These are phyloP conservation scores for Pungitius pungitius DNA, from an alignment of 2,113 vertebrate species.

Conservation along the genomic window DNA sequence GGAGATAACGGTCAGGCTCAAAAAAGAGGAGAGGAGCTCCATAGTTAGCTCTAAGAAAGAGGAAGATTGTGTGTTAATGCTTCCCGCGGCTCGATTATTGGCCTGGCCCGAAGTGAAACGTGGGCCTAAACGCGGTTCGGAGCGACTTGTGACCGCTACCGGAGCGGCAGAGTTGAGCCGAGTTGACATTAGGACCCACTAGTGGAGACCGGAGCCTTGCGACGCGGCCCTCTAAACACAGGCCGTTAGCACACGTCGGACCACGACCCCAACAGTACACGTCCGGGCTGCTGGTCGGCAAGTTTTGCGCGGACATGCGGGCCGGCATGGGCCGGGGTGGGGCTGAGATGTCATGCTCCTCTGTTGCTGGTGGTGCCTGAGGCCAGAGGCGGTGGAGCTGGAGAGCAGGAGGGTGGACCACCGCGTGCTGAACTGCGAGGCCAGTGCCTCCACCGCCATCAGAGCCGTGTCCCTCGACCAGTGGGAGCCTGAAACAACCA, in stretches of 20 bases:
- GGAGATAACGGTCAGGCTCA: constrained; percentile 27
- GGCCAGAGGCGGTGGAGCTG: constrained; percentile 87
- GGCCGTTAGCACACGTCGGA: constrained; percentile 9
- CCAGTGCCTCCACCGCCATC: constrained; percentile 76
- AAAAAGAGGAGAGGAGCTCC: constrained; percentile 42
- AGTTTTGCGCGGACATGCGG: constrained; percentile 57
- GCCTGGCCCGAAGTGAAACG: constrained; percentile 35
- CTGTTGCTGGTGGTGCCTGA: constrained; percentile 91
- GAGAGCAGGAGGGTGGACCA: constrained; percentile 84
- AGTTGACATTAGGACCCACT: constrained; percentile 8
- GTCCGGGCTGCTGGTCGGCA: constrained; percentile 8
- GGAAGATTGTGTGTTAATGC: constrained; percentile 14
- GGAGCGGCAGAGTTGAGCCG: constrained; percentile 26
- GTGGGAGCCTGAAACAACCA: constrained; percentile 69
- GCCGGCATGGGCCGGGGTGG: constrained; percentile 66
- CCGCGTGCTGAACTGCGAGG: constrained; percentile 82
- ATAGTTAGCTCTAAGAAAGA: constrained; percentile 33
- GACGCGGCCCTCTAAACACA: neutral
- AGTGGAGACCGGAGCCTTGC: constrained; percentile 29
- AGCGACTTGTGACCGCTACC: constrained; percentile 15
- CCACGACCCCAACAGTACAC: constrained; percentile 1
- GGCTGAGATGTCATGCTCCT: constrained; percentile 87
- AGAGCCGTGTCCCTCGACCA: constrained; percentile 67
- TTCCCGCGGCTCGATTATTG: constrained; percentile 8
- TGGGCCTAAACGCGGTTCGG: constrained; percentile 43